Evolutionary conservation across 2,797 vertebrate species (phyloP).

Genomic region (Intellagama lesueurii): DNA sequence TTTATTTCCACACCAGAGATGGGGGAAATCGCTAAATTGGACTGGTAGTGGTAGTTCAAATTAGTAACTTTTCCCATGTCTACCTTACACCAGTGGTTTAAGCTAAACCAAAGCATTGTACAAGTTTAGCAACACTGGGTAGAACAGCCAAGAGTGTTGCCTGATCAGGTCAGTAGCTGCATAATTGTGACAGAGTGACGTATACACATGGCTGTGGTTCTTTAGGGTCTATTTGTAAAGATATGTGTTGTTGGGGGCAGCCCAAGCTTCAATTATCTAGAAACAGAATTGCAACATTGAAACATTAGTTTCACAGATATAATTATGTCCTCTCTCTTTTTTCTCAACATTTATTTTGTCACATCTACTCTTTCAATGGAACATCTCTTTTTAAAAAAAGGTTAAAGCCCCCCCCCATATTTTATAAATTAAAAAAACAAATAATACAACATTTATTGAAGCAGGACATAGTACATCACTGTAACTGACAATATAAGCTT

Average conservation of each 20-base stretch:
- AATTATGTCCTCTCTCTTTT: conserved; percentile 7
- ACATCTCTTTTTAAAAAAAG: background rate
- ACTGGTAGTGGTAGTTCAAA: too few relatives aligned
- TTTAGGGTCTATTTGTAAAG: background rate
- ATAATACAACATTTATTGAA: background rate
- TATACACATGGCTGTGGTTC: background rate
- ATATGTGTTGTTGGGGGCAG: background rate
- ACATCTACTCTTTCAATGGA: background rate
- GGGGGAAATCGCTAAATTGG: too few relatives aligned
- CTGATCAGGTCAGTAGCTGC: background rate
- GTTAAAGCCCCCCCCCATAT: background rate
- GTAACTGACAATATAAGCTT: background rate
- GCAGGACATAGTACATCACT: background rate
- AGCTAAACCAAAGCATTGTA: background rate
- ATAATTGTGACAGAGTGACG: background rate
- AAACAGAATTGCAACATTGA: background rate
- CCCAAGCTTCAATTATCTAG: too few relatives aligned
- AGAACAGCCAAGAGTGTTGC: background rate
- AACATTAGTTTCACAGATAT: background rate
- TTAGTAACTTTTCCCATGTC: too few relatives aligned
- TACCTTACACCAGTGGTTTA: background rate
- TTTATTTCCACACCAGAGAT: background rate
- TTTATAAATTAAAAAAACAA: background rate
- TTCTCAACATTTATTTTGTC: background rate
- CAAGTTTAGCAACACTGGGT: background rate